Evolutionary conservation across 2,888 invertebrate species (phyloP).

Genomic region (Macaria liturata): DNA sequence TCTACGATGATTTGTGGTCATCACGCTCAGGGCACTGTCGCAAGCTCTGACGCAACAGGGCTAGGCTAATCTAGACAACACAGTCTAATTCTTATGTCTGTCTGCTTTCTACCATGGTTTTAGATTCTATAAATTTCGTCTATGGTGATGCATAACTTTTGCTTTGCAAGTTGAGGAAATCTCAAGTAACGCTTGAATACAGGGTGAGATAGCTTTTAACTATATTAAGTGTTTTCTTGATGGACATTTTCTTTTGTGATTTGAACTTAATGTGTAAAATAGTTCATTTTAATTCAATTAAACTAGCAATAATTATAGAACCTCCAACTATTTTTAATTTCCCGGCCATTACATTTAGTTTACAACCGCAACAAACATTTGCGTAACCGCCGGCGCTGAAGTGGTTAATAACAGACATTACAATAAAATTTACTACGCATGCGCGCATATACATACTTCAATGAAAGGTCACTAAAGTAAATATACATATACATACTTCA

Average conservation of each 20-base stretch:
- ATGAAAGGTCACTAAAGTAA: conserved; percentile 3
- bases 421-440: neutral
- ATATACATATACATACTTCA: too few species aligned
- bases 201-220: too few species aligned
- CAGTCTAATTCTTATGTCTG: conserved; percentile 17
- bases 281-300: neutral
- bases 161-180: too few species aligned
- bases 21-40: conserved; percentile 17
- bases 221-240: too few species aligned
- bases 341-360: neutral
- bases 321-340: too few species aligned
- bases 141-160: too few species aligned
- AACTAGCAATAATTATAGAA: neutral
- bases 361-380: conserved; percentile 1
- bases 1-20: conserved; percentile 16
- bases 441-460: neutral
- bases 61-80: conserved; percentile 7
- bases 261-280: neutral
- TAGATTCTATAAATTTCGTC: conserved; percentile 1
- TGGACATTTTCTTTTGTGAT: too few species aligned
- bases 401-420: conserved; percentile 5
- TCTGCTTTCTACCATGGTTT: conserved; percentile 16
- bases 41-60: conserved; percentile 16
- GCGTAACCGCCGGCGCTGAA: conserved; percentile 8
- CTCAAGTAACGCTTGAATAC: too few species aligned